phyloP scores from a whole-genome alignment of 2,888 invertebrate genomes.

The Chromoteleia sp. region DNA sequence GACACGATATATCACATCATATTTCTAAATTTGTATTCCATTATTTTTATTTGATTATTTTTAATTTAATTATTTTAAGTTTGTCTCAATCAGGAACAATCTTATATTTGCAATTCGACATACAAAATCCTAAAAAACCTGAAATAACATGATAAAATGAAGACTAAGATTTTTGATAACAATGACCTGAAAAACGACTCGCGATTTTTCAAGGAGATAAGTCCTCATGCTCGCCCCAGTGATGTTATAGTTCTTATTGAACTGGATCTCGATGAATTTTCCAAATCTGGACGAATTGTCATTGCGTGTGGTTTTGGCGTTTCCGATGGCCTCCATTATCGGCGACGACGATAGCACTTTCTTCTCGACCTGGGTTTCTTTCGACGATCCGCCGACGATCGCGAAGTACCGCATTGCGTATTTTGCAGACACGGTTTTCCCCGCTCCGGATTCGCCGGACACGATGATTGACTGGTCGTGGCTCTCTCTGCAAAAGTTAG shows the following conservation, averaged over 20 bases:
- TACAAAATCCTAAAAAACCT: too few relatives aligned
- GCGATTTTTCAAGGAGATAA: too few relatives aligned
- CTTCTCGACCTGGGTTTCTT: slow-evolving; percentile 96
- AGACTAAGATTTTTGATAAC: slow-evolving; percentile 21
- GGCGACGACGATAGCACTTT: slow-evolving; percentile 98
- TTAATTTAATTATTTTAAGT: too few relatives aligned
- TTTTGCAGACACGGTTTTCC: slow-evolving; percentile 99
- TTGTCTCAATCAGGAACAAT: too few relatives aligned
- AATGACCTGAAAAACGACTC: slow-evolving; percentile 89
- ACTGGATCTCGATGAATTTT: slow-evolving; percentile 97
- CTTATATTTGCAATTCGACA: too few relatives aligned
- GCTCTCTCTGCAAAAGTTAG: slow-evolving; percentile 82
- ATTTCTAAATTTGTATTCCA: too few relatives aligned
- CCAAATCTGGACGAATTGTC: slow-evolving; percentile 99
- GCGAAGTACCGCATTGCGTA: slow-evolving; percentile 99
- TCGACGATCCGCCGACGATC: slow-evolving; percentile 95
- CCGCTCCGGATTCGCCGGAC: too few relatives aligned
- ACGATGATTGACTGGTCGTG: slow-evolving; percentile 94
- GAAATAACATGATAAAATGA: too few relatives aligned
- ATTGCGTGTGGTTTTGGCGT: slow-evolving; percentile 99
- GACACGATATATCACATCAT: too few relatives aligned
- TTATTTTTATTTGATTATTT: too few relatives aligned
- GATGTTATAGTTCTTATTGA: slow-evolving; percentile 93
- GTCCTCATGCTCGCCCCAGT: too few relatives aligned
- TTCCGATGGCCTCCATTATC: slow-evolving; percentile 99